These are phyloP conservation scores for Ceraclea dissimilis DNA, from an alignment of 2,888 invertebrate genomes.

Conservation along the genomic window DNA sequence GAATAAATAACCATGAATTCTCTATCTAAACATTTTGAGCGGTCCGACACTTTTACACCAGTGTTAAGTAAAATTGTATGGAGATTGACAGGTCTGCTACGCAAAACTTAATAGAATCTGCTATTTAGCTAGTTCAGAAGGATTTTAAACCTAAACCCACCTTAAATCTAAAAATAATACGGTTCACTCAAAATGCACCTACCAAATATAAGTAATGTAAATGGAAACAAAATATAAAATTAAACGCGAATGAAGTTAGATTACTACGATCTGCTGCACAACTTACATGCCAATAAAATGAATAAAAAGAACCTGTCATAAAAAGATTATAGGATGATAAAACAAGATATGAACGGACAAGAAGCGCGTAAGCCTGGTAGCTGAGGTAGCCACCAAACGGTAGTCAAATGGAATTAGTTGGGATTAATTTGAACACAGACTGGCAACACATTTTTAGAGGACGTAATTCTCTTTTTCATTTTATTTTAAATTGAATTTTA, in stretches of 20 bases:
- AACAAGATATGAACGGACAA: slow-evolving; percentile 9
- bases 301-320: slow-evolving; percentile 11
- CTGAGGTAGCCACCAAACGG: slow-evolving; percentile 18
- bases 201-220: too few species aligned
- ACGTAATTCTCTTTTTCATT: not conserved
- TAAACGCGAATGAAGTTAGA: not conserved
- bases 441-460: slow-evolving; percentile 5
- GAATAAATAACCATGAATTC: too few species aligned
- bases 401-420: slow-evolving; percentile 21
- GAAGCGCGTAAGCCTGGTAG: slow-evolving; percentile 22
- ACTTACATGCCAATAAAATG: not conserved
- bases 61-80: too few species aligned
- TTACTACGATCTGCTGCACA: not conserved
- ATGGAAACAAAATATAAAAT: not conserved
- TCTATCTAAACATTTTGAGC: too few species aligned
- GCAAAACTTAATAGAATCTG: too few species aligned
- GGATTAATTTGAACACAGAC: slow-evolving; percentile 11
- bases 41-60: too few species aligned
- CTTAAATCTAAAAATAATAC: too few species aligned
- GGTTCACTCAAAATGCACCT: too few species aligned
- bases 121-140: too few species aligned
- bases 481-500: not conserved
- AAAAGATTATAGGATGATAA: not conserved
- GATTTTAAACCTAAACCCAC: too few species aligned
- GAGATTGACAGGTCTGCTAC: too few species aligned